Conservation (phyloP, 2,113 vertebrate species). For the Lophochroa leadbeateri region DNA sequence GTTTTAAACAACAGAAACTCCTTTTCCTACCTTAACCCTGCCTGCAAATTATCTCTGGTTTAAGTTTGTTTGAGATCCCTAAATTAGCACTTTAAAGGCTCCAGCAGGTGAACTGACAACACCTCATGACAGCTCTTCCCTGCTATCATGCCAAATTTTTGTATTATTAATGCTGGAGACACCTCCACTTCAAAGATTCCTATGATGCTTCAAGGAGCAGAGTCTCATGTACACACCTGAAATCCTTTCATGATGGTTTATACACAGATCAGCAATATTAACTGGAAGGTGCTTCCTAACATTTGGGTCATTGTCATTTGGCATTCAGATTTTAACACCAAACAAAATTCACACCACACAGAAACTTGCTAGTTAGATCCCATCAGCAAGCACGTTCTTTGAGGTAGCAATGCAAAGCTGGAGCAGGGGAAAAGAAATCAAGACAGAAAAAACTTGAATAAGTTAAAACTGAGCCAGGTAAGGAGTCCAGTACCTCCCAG, state of each 20-base stretch:
- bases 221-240: constrained; percentile 7
- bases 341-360: neutral
- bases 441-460: neutral
- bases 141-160: neutral
- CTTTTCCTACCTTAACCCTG: neutral
- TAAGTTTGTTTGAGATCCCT: neutral
- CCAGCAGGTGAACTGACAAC: neutral
- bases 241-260: constrained; percentile 9
- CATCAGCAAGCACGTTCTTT: neutral
- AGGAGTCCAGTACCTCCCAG: neutral
- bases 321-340: neutral
- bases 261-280: neutral
- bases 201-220: neutral
- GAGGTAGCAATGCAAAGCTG: neutral
- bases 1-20: neutral
- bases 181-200: constrained; percentile 48
- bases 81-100: constrained; percentile 42
- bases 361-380: neutral
- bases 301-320: neutral
- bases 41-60: neutral
- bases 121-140: neutral
- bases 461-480: neutral
- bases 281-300: neutral
- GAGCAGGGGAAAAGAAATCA: neutral
- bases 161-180: constrained; percentile 20